Conservation (phyloP, 2,113 vertebrate genomes). For the Siniperca knerii region DNA sequence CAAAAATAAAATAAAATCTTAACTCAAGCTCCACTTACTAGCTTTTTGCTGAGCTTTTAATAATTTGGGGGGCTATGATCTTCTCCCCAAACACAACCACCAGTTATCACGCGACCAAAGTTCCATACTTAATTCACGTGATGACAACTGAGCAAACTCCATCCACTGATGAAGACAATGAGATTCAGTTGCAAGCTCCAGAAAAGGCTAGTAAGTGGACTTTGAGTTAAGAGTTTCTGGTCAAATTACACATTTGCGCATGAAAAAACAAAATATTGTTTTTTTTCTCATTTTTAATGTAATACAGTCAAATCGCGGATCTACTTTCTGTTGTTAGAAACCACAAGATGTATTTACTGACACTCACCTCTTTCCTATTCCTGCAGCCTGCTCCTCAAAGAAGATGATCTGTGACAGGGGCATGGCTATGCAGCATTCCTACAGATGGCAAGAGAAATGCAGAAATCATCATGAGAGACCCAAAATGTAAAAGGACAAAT, state of each 20-base stretch:
- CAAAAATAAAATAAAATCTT: neutral
- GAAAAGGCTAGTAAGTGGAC: neutral
- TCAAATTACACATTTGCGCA: neutral
- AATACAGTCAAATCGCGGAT: neutral
- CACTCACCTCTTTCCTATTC: conserved; percentile 95
- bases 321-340: neutral
- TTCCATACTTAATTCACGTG: neutral
- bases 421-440: conserved; percentile 95
- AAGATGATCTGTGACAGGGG: conserved; percentile 93
- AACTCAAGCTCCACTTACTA: neutral
- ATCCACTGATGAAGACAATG: neutral
- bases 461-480: neutral
- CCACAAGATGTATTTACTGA: neutral
- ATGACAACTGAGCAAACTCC: neutral
- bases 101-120: neutral
- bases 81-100: neutral
- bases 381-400: conserved; percentile 96
- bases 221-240: neutral
- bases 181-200: neutral
- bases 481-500: neutral
- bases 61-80: neutral
- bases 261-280: neutral
- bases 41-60: neutral
- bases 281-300: neutral
- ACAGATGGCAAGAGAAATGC: conserved; percentile 18